Conservation (phyloP, 2,113 vertebrate species). For the Callipepla californica region DNA sequence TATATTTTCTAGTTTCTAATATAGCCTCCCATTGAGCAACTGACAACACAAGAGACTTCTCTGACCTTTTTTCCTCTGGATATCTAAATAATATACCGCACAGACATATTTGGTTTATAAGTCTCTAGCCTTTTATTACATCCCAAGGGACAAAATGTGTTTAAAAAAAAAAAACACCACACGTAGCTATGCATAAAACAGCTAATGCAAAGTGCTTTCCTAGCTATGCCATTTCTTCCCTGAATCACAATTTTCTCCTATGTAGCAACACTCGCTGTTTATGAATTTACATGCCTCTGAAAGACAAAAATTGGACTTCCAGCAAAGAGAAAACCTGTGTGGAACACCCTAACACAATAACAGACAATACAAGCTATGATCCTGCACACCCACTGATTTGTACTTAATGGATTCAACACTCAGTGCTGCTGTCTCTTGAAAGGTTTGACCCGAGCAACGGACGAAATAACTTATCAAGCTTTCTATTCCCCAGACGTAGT, state of each 20-base stretch:
- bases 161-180: conserved; percentile 26
- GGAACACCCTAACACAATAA: background rate
- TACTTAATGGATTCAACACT: conserved; percentile 6
- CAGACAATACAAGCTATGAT: background rate
- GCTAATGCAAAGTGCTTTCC: conserved; percentile 59
- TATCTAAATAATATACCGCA: conserved; percentile 75
- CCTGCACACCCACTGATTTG: background rate
- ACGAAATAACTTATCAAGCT: background rate
- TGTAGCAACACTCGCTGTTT: conserved; percentile 48
- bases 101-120: conserved; percentile 74
- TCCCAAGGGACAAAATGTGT: conserved; percentile 75
- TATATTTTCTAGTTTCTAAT: conserved; percentile 79
- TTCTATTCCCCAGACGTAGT: conserved; percentile 44
- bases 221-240: conserved; percentile 53
- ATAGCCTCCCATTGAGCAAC: conserved; percentile 75
- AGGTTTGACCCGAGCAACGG: conserved; percentile 12
- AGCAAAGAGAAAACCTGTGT: background rate
- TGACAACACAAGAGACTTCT: conserved; percentile 77
- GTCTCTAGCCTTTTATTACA: conserved; percentile 73
- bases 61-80: conserved; percentile 74
- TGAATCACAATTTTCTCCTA: conserved; percentile 58
- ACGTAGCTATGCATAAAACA: conserved; percentile 64
- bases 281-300: background rate
- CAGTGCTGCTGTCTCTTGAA: conserved; percentile 14
- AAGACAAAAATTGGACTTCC: conserved; percentile 8